These are phyloP conservation scores for Melitaea athalia DNA, from an alignment of 2,888 invertebrate genomes.

Conservation along the genomic window DNA sequence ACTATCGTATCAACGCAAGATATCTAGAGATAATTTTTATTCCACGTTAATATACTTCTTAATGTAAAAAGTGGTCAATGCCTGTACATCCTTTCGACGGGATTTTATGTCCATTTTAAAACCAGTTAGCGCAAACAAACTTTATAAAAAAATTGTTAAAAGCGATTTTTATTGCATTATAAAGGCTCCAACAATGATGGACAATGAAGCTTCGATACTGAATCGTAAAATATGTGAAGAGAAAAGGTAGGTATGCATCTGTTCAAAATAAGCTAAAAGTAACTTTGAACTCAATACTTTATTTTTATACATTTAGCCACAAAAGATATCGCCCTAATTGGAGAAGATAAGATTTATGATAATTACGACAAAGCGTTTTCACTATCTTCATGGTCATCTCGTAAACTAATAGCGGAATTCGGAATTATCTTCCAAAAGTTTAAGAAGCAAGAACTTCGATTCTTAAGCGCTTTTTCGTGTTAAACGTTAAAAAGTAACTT, in stretches of 20 bases:
- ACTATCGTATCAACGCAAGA: conserved; percentile 14
- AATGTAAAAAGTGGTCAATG: background rate
- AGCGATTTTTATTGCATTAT: conserved; percentile 8
- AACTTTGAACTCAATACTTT: background rate
- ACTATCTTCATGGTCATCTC: background rate
- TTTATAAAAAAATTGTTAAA: conserved; percentile 4
- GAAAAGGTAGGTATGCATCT: background rate
- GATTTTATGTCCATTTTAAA: conserved; percentile 2
- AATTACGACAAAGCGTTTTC: background rate
- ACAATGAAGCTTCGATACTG: background rate
- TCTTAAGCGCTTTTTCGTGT: background rate
- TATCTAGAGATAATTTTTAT: conserved; percentile 19
- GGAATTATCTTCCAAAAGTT: background rate
- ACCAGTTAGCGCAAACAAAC: background rate
- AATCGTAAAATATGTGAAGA: background rate
- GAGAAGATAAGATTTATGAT: background rate
- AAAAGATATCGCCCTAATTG: background rate
- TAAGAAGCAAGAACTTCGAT: background rate
- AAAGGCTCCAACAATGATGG: background rate
- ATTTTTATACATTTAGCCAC: background rate
- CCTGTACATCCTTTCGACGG: conserved; percentile 6
- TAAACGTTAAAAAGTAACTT: conserved; percentile 1
- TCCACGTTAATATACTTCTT: background rate
- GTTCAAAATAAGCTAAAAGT: background rate
- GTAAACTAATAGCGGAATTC: conserved; percentile 1